Evolutionary conservation across 2,113 vertebrate species (phyloP).

Genomic region (Plecturocebus donacophilus): DNA sequence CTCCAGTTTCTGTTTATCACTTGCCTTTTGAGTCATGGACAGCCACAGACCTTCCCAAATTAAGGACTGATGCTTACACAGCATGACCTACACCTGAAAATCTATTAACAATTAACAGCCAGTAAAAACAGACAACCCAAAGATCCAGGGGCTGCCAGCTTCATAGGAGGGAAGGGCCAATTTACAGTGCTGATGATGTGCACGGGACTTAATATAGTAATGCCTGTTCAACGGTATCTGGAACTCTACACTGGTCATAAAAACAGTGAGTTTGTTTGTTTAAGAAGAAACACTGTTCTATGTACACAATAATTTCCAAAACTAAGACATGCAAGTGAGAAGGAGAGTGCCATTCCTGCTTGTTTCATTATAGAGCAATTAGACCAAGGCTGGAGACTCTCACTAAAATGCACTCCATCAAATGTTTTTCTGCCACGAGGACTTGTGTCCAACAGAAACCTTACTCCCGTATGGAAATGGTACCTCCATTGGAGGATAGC

Average conservation of each 20-base stretch:
- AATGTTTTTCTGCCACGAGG: neutral
- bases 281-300: neutral
- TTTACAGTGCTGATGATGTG: neutral
- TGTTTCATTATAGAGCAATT: neutral
- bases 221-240: neutral
- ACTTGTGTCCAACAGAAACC: neutral
- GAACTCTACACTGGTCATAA: neutral
- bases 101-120: conserved; percentile 79
- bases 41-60: conserved; percentile 63
- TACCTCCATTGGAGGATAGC: neutral
- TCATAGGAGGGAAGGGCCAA: neutral
- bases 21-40: conserved; percentile 60
- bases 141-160: conserved; percentile 38
- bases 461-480: neutral
- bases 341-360: neutral
- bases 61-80: conserved; percentile 71
- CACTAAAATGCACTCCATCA: neutral
- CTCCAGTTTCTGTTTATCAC: conserved; percentile 69
- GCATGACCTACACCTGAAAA: conserved; percentile 74
- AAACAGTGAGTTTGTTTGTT: neutral
- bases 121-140: conserved; percentile 52
- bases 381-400: neutral
- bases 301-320: neutral
- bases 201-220: neutral
- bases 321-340: neutral